Evolutionary conservation across 2,113 vertebrate species (phyloP).

Genomic region (Trogon melanurus): DNA sequence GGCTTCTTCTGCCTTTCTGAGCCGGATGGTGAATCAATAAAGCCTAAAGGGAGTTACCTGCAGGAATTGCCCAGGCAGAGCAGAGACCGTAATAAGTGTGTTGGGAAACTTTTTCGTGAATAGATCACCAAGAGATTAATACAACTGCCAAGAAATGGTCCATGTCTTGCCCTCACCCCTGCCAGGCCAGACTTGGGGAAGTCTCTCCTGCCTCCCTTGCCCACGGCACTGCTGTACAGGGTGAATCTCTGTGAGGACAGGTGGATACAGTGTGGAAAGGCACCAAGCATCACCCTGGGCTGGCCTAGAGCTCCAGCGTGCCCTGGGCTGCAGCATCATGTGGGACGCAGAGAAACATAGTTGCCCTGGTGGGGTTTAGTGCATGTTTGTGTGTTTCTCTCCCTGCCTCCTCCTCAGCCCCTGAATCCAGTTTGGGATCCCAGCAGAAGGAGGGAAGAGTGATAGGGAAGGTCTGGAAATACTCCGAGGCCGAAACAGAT

Average conservation of each 20-base stretch:
- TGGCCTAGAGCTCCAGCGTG: fast-evolving
- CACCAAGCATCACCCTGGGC: fast-evolving
- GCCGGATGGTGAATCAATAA: too few species aligned
- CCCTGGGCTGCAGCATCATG: fast-evolving
- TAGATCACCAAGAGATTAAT: fast-evolving
- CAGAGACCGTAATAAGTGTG: neutral
- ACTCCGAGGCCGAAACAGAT: neutral
- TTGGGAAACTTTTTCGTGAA: neutral
- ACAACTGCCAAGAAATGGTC: neutral
- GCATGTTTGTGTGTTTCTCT: neutral
- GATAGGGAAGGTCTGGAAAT: neutral
- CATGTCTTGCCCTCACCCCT: neutral
- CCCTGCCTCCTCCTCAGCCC: neutral
- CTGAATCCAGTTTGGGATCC: neutral
- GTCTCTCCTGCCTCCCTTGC: neutral
- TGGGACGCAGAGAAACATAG: neutral
- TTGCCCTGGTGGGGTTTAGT: neutral
- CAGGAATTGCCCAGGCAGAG: neutral
- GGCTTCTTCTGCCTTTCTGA: neutral
- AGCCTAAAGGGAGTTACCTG: fast-evolving
- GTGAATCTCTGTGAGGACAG: neutral
- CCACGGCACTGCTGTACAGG: fast-evolving
- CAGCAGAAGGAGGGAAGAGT: neutral
- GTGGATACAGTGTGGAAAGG: neutral
- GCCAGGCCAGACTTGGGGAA: neutral